phyloP scores from a whole-genome alignment of 2,113 vertebrate species.

The Erinaceus europaeus region DNA sequence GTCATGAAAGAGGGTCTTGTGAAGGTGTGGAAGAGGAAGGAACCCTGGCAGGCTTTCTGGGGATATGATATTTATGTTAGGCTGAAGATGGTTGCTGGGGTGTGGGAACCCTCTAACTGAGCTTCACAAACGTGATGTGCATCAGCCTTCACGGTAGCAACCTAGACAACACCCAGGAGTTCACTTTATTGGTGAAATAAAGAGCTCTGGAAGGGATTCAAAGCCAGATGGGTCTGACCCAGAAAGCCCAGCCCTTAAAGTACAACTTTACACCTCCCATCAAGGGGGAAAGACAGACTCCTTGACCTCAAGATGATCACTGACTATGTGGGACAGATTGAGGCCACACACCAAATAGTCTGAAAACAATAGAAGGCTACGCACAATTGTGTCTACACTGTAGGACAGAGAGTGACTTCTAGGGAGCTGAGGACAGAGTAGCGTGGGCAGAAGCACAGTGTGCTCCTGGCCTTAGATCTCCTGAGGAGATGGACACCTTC shows the following conservation, averaged over 20 bases:
- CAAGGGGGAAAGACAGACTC: not conserved
- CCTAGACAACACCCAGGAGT: not conserved
- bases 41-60: not conserved
- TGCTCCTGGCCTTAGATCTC: not conserved
- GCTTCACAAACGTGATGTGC: not conserved
- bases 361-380: not conserved
- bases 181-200: not conserved
- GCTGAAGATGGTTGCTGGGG: not conserved
- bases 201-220: not conserved
- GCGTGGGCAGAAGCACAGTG: not conserved
- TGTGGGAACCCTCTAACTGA: too few species aligned
- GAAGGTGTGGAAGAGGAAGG: not conserved
- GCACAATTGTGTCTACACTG: not conserved
- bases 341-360: not conserved
- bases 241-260: not conserved
- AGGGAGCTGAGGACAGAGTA: not conserved
- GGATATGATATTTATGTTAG: not conserved
- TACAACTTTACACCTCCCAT: not conserved
- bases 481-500: not conserved
- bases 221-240: not conserved
- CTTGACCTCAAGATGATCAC: not conserved
- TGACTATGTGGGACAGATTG: not conserved
- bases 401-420: not conserved
- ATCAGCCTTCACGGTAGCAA: accelerated
- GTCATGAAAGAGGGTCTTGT: not conserved